Percentiles rank a stretch among this genome's conserved stretches.
phyloP scores from a whole-genome alignment of 2,113 vertebrate genomes.

The Speoplatyrhinus poulsoni region DNA sequence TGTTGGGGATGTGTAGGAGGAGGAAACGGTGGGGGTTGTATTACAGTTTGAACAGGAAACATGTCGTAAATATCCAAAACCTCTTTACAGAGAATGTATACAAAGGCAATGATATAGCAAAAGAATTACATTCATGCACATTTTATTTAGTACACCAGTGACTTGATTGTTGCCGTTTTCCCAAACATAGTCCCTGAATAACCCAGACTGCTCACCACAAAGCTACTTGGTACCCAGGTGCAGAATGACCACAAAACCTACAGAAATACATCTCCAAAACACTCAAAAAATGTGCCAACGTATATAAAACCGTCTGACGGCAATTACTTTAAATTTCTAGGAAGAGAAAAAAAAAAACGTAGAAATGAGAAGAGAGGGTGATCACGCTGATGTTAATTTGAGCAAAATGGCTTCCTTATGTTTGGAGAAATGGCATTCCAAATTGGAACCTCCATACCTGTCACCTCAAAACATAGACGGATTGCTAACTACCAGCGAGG shows the following conservation, averaged over 20 bases:
- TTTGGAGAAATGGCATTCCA: conserved; percentile 35
- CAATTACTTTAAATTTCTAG: conserved; percentile 56
- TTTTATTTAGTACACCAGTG: neutral
- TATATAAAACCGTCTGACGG: conserved; percentile 43
- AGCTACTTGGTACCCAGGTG: conserved; percentile 16
- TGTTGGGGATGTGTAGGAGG: neutral
- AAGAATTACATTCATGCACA: neutral
- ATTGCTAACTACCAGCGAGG: conserved; percentile 38
- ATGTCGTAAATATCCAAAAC: too few relatives aligned
- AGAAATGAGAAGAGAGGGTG: conserved; percentile 47
- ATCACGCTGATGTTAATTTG: conserved; percentile 55
- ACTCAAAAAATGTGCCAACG: conserved; percentile 27
- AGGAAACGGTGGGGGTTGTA: neutral
- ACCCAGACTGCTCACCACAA: neutral
- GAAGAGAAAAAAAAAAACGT: conserved; percentile 30
- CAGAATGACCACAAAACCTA: conserved; percentile 25
- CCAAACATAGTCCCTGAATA: conserved; percentile 12
- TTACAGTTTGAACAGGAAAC: too few relatives aligned
- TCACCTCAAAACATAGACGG: conserved; percentile 33
- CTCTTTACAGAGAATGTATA: neutral
- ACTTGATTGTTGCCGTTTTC: conserved; percentile 7
- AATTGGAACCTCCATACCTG: conserved; percentile 30
- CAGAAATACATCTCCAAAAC: conserved; percentile 30
- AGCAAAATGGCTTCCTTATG: conserved; percentile 68
- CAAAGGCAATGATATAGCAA: neutral